Evolutionary conservation across 2,113 vertebrate species (phyloP), one percentile per base, ranked within the genome.

Genomic region (Lutjanus erythropterus): DNA sequence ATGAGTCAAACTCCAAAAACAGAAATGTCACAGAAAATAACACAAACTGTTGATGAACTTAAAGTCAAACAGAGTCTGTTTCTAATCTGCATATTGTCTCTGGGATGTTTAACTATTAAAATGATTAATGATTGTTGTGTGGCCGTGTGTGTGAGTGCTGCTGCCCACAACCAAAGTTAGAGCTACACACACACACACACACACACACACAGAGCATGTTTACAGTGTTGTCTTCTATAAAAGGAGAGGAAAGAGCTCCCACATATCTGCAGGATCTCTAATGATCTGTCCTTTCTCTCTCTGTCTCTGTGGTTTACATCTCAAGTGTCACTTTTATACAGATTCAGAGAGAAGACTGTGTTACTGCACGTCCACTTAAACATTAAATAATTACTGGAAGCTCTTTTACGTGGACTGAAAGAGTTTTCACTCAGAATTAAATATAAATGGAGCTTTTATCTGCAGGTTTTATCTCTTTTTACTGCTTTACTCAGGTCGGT

Each of bases 231-330:
- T 77, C 53, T 78, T 86, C 94, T 94, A 94, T 93, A 94, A 89
- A 94, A 94, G 93, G 93, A 90, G 77, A 93, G 89, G 87, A 93
- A 89, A 50, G 79, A 69, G 65, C 56, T 75, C 27, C 0, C 35
- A 27, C 71, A 47, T 62, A 67, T 84, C 74, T 76, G 61, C 6
- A 39, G 62, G 2, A 50, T 23, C 56, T 80, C 39, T 23, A 18
- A 65, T 27, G 66, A 71, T 78, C 85, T 71, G 86, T 52, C 35
- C 56, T 78, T 60, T 78, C 61, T 87, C 85, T 61, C 11, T 1
- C 65, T 33, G n/a, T 44, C 14, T 1, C 65, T 33, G 25, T 1
- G 14, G 80, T 91, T 87, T 86, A 75, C 61, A 7, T 49, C 53
- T 29, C 1, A 16, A 46, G 42, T 49, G 65, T 2, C 82, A 62